Conservation (phyloP, 2,888 invertebrate species). For the Drosophila pegasa region DNA sequence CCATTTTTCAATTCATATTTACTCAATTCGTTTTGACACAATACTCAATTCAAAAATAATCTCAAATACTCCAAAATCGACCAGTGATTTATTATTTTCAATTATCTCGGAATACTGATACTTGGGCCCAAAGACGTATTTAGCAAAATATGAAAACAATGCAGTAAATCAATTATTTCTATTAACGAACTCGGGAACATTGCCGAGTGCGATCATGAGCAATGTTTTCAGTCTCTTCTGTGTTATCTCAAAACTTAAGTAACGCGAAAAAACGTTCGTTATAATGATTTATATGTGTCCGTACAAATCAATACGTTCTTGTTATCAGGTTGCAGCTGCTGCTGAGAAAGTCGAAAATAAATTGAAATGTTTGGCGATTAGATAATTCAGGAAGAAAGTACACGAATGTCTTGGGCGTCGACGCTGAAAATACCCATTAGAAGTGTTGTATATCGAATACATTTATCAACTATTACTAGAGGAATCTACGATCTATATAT, state of each 20-base stretch:
- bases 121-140: neutral
- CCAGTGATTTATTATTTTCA: neutral
- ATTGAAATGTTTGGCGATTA: constrained; percentile 43
- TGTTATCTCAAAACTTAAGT: constrained; percentile 33
- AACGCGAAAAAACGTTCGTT: constrained; percentile 20
- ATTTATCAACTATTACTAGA: too few relatives aligned
- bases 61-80: neutral
- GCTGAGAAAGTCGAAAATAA: constrained; percentile 25
- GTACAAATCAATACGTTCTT: constrained; percentile 14
- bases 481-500: neutral
- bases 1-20: constrained; percentile 8
- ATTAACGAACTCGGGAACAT: neutral
- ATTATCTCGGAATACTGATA: neutral
- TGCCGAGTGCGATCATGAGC: constrained; percentile 11
- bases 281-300: constrained; percentile 31
- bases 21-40: constrained; percentile 14
- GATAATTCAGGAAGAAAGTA: constrained; percentile 28
- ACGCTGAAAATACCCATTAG: neutral
- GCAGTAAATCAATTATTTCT: neutral
- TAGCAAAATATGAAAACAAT: neutral
- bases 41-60: constrained; percentile 4
- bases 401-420: neutral
- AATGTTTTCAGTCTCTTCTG: constrained; percentile 13
- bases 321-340: constrained; percentile 23
- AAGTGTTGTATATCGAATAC: too few relatives aligned